phyloP scores from a whole-genome alignment of 2,888 invertebrate genomes.

The Microplitis manilae region DNA sequence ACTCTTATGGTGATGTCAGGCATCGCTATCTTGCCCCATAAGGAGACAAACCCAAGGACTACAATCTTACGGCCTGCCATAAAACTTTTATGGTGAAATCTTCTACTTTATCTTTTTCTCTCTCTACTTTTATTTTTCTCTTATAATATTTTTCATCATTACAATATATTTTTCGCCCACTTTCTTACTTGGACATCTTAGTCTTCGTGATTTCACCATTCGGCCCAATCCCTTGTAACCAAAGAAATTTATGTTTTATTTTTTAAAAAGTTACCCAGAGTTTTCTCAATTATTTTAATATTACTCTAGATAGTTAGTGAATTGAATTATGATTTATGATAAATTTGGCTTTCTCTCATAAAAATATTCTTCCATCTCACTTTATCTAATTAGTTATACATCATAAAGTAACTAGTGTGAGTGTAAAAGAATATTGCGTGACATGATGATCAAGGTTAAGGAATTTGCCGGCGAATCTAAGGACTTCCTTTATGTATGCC shows the following conservation, averaged over 20 bases:
- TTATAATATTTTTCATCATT: slow-evolving; percentile 29
- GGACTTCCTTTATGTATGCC: slow-evolving; percentile 2
- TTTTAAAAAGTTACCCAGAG: background rate
- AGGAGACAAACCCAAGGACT: slow-evolving; percentile 55
- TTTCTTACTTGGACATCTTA: slow-evolving; percentile 27
- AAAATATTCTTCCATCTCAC: slow-evolving; percentile 9
- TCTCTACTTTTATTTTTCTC: slow-evolving; percentile 6
- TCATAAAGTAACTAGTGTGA: slow-evolving; percentile 4
- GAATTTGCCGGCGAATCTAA: background rate
- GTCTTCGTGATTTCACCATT: background rate
- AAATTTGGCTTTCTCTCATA: slow-evolving; percentile 28
- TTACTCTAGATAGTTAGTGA: slow-evolving; percentile 8
- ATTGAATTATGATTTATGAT: background rate
- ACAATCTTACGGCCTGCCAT: slow-evolving; percentile 44
- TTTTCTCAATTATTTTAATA: background rate
- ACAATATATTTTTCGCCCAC: slow-evolving; percentile 36
- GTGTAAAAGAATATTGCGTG: background rate
- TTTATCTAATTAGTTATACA: slow-evolving; percentile 27
- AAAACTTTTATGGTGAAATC: slow-evolving; percentile 38
- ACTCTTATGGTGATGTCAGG: slow-evolving; percentile 58
- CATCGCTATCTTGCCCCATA: slow-evolving; percentile 58
- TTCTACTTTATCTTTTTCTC: slow-evolving; percentile 13
- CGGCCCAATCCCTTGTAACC: background rate
- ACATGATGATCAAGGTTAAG: slow-evolving; percentile 30
- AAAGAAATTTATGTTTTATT: too few relatives aligned